Percentiles rank a stretch among this genome's conserved stretches.
These are phyloP conservation scores for Strix uralensis DNA, from an alignment of 2,113 vertebrate species.

Conservation along the genomic window DNA sequence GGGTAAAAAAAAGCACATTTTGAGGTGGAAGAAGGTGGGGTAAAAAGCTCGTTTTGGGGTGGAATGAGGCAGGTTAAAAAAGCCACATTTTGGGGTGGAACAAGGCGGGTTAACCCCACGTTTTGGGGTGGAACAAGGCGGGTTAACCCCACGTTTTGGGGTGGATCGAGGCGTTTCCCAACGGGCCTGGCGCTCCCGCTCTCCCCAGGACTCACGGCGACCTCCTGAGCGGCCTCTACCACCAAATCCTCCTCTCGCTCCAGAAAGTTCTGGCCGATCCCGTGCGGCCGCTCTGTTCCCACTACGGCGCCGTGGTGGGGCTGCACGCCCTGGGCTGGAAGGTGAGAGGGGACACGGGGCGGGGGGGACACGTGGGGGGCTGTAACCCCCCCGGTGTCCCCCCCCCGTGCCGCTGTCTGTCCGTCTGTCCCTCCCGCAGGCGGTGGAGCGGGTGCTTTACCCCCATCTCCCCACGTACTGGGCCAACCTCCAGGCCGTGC, in stretches of 20 bases:
- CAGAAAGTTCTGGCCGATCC: not conserved
- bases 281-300: not conserved
- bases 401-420: not conserved
- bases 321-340: not conserved
- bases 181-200: too few species aligned
- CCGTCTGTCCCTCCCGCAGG: not conserved
- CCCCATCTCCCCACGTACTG: not conserved
- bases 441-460: not conserved
- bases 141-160: too few species aligned
- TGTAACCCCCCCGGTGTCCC: too few species aligned
- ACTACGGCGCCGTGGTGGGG: not conserved
- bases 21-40: too few species aligned
- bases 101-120: too few species aligned
- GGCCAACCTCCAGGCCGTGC: not conserved
- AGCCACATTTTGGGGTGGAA: too few species aligned
- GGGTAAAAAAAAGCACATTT: too few species aligned
- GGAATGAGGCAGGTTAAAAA: too few species aligned
- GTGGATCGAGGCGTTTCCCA: too few species aligned
- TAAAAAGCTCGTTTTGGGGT: too few species aligned
- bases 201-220: not conserved
- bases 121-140: too few species aligned
- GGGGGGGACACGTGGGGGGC: too few species aligned
- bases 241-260: not conserved
- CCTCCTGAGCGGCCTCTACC: not conserved
- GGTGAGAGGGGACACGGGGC: not conserved